Evolutionary conservation across 2,797 vertebrate genomes (phyloP), one percentile per base, ranked within the genome.

Genomic region (Pogoniulus pusillus): DNA sequence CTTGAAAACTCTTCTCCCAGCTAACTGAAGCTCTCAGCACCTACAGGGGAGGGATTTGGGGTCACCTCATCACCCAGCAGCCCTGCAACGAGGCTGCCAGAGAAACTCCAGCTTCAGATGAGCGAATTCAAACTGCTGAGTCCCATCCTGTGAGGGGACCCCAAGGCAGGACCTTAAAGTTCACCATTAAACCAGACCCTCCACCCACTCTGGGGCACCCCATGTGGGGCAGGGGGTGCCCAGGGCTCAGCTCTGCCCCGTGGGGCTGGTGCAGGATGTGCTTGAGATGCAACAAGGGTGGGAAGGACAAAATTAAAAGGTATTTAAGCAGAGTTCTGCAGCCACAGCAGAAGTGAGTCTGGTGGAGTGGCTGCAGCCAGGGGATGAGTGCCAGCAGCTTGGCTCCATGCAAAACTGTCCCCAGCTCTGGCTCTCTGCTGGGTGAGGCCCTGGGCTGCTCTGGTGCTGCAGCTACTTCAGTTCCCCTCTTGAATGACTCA

Each of bases 201-300:
- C 41, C 2, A 3, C 13, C 23, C 17, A 5, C 49, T 47, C 23
- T 1, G 2, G 35, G 41, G 20, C 16, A 3, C 0, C 32, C 65
- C 0, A 3, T 39, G 39, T 1, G 0, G 55, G 1, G 3, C 11
- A 13, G 39, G 9, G 66, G 17, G 27, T 49, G 32, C 17, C 13
- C 8, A 7, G 34, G 32, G 43, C 41, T 71, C 1, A 0, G 41
- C 41, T 80, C 29, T 55, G 35, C 29, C 41, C 30, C 1, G 0
- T 0, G 16, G 54, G n/a, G 19, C 22, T 0, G 3, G 49, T 1
- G 4, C 55, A n/a, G 41, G 3, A 1, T 1, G 6, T 13, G 60
- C 35, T 82, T 0, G 1, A 37, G 60, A 29, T 53, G 74, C 8
- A 10, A 8, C 0, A 53, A 47, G 53, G 17, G 20, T 17, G 22